Percentiles rank a stretch among this genome's conserved stretches.
Evolutionary conservation across 2,113 vertebrate species (phyloP).

Genomic region (Heterochromis multidens): DNA sequence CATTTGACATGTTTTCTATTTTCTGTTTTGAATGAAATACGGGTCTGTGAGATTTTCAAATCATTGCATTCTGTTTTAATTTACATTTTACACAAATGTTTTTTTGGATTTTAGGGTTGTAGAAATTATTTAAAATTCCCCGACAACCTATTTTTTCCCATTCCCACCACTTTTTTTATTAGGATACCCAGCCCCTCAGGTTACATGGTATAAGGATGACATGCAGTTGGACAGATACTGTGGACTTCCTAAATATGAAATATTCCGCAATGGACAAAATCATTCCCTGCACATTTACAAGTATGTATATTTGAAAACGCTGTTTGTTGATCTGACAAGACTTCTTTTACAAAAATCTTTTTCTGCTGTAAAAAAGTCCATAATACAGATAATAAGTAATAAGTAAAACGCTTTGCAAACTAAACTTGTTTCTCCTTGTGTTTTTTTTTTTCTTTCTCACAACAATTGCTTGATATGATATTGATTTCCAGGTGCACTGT

Average conservation of each 20-base stretch:
- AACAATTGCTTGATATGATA: not conserved
- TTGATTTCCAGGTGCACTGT: slow-evolving; percentile 81
- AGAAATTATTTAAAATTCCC: not conserved
- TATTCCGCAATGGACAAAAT: slow-evolving; percentile 86
- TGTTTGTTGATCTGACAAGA: not conserved
- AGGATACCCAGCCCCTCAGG: slow-evolving; percentile 89
- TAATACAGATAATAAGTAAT: not conserved
- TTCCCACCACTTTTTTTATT: not conserved
- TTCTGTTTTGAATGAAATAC: not conserved
- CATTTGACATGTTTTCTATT: not conserved
- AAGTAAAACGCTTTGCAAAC: not conserved
- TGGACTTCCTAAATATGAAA: slow-evolving; percentile 95
- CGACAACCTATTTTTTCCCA: no score
- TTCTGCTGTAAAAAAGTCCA: not conserved
- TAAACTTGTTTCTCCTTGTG: not conserved
- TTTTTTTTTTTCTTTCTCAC: not conserved
- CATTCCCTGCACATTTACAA: slow-evolving; percentile 94
- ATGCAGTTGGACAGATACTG: slow-evolving; percentile 93
- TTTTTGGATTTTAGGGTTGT: no score
- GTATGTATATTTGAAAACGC: slow-evolving; percentile 68
- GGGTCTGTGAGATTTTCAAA: not conserved
- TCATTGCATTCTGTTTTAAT: not conserved
- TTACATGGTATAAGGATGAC: slow-evolving; percentile 97
- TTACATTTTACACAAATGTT: no score
- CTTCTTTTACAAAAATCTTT: not conserved